A percentile compares a stretch with the other conserved stretches of the same genome.
Conservation (phyloP, 1,140 invertebrate species). For the Leptinotarsa undecemlineata region DNA sequence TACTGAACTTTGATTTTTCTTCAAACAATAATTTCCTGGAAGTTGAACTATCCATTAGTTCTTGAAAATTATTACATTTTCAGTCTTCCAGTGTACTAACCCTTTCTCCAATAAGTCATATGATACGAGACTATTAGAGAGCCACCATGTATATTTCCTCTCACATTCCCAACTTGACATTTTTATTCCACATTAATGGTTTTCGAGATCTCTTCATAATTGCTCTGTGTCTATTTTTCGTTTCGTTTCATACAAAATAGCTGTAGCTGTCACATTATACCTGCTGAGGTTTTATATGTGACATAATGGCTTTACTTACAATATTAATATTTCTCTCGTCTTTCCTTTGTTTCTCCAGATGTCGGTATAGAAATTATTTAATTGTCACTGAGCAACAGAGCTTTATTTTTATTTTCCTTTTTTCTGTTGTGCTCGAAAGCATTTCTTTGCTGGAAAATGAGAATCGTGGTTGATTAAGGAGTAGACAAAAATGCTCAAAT, state of each 20-base stretch:
- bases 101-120: too few species aligned
- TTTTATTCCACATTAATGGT: slow-evolving; percentile 29
- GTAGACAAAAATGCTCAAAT: too few species aligned
- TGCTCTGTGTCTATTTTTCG: slow-evolving; percentile 20
- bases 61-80: too few species aligned
- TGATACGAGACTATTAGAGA: neutral
- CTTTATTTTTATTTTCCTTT: neutral
- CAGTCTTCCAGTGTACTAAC: too few species aligned
- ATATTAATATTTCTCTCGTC: slow-evolving; percentile 20
- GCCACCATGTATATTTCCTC: neutral
- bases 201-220: slow-evolving; percentile 25
- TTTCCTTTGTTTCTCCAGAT: neutral
- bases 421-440: neutral
- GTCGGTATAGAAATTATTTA: slow-evolving; percentile 10
- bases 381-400: neutral
- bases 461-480: too few species aligned
- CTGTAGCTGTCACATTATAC: neutral
- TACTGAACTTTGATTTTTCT: too few species aligned
- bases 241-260: slow-evolving; percentile 4
- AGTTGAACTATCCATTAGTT: too few species aligned
- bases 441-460: too few species aligned
- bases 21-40: too few species aligned
- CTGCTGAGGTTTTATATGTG: slow-evolving; percentile 14
- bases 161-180: slow-evolving; percentile 16
- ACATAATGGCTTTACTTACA: slow-evolving; percentile 18